Base-by-base conservation (phyloP, 2,113 vertebrate genomes). In the Sinocyclocheilus rhinocerous region DNA sequence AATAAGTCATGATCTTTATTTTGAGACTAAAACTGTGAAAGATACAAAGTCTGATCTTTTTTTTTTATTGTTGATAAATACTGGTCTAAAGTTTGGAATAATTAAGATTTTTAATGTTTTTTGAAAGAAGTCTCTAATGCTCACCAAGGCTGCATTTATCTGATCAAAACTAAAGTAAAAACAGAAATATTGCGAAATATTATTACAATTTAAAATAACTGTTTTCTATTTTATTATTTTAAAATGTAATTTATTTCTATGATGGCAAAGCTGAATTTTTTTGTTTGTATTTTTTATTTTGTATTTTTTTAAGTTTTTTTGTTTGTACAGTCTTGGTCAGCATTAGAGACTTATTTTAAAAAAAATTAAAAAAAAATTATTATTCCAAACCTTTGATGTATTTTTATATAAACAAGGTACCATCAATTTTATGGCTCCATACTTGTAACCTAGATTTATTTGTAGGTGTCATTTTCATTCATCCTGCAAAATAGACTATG, bases 361-460 rank as follows among this genome's bases (percentile, higher is more conserved):
- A 45, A 10, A 45, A 59, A 8, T 1, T 11, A 24, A n/a, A 4
- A 1, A 29, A 33, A 69, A 3, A 0, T 26, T 0, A 65, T 65
- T 65, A 65, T 15, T 16, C 2, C 65, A 33, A 9, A 69, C 16
- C 4, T 70, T 70, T 70, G 9, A 72, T 63, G 18, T 72, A 39
- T 39, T 72, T 72, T 11, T 22, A 39, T 72, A 72, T 72, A 72
- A 39, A 39, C 69, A 72, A 72, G 4, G 9, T 39, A 72, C 18
- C 16, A 72, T 72, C 69, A 39, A 72, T 72, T 72, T 39, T 22
- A 72, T 72, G 33, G 69, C 69, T 72, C 69, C 69, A 39, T 72
- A 22, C 33, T 39, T 22, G 18, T 36, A 39, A 72, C 69, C 69
- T 70, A 22, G 67, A 39, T 72, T 72, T 72, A 72, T 72, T 39